Evolutionary conservation across 2,797 vertebrate species (phyloP).

Genomic region (Cercopithecus petaurista): DNA sequence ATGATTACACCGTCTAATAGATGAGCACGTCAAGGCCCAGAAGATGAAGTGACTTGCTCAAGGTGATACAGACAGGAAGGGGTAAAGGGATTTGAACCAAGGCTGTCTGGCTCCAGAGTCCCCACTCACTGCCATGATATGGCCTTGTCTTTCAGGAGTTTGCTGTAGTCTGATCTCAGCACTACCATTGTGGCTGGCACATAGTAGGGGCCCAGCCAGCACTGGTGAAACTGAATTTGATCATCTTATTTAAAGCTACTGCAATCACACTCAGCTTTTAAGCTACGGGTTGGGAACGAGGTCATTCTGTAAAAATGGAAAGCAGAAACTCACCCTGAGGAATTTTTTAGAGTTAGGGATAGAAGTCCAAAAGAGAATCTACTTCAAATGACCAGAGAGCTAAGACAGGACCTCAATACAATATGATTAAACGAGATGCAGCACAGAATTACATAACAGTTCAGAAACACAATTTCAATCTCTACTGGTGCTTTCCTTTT

Average conservation of each 20-base stretch:
- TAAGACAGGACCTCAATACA: neutral
- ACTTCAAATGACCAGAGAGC: neutral
- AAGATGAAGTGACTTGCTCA: neutral
- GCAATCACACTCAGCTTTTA: neutral
- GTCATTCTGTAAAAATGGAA: conserved; percentile 71
- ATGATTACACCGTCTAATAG: neutral
- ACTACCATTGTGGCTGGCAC: neutral
- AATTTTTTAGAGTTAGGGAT: conserved; percentile 26
- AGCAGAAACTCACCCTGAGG: conserved; percentile 47
- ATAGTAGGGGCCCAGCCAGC: neutral
- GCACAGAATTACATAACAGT: neutral
- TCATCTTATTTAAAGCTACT: conserved; percentile 45
- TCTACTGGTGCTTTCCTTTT: neutral
- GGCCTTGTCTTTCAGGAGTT: neutral
- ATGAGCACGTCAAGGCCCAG: neutral
- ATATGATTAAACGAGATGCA: neutral
- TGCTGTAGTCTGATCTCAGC: neutral
- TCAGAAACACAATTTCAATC: neutral
- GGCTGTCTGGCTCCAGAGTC: neutral
- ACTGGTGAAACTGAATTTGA: neutral
- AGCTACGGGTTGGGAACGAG: conserved; percentile 7
- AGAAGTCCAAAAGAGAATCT: neutral
- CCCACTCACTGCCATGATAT: accelerated
- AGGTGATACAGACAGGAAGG: neutral
- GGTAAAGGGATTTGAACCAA: neutral